These are phyloP conservation scores for Wiebesia pumilae DNA, from an alignment of 1,140 invertebrate species.

Conservation along the genomic window DNA sequence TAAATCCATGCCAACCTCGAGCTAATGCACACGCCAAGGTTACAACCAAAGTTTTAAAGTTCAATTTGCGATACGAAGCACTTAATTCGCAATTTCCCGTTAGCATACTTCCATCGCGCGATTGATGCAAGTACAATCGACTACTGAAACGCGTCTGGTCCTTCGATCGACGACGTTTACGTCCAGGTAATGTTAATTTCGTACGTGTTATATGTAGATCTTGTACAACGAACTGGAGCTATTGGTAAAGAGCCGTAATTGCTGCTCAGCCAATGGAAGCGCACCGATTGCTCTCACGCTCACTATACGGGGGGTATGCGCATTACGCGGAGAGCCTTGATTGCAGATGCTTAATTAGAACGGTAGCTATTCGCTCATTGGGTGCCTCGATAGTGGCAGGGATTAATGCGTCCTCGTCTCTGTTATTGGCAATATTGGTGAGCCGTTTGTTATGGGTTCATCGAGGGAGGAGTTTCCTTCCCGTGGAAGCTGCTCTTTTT, in stretches of 20 bases:
- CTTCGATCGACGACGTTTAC: not conserved
- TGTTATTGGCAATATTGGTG: not conserved
- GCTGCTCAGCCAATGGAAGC: not conserved
- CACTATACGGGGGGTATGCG: not conserved
- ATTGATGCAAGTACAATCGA: not conserved
- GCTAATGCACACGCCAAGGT: too few relatives aligned
- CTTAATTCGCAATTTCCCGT: not conserved
- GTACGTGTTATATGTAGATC: not conserved
- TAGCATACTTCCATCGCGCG: not conserved
- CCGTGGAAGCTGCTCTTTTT: too few relatives aligned
- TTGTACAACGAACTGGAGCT: not conserved
- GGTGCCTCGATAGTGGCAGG: not conserved
- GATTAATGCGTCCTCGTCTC: not conserved
- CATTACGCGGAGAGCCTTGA: not conserved
- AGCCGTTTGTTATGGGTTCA: not conserved
- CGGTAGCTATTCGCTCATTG: not conserved
- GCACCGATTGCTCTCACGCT: not conserved
- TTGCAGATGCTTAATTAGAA: constrained; percentile 9
- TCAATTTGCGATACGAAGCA: too few relatives aligned
- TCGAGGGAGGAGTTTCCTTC: not conserved
- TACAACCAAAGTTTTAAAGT: too few relatives aligned
- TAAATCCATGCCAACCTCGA: too few relatives aligned
- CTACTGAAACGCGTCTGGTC: not conserved
- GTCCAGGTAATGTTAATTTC: not conserved
- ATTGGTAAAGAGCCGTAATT: not conserved